Base-by-base conservation (phyloP, 2,888 invertebrate genomes). In the Diadegma fenestrale region DNA sequence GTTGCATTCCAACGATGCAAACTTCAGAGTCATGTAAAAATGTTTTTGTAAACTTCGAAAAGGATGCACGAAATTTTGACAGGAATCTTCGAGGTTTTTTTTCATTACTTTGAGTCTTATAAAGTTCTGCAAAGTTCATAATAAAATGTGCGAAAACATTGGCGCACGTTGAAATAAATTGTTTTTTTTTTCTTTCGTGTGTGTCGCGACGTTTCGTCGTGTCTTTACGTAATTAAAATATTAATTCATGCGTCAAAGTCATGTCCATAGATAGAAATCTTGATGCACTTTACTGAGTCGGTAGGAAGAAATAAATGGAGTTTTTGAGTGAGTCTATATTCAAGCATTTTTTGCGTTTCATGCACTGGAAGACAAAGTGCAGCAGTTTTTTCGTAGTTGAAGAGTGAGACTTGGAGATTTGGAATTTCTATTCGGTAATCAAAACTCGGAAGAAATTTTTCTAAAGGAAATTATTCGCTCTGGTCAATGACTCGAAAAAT, bases 401-500 rank as follows among this genome's bases (percentile, higher is more conserved):
- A 51, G 2, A 51, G 3, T 19, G 8, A n/a, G 19, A 51, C 26
- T 58, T 26, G 0, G 5, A 58, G 3, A 37, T 14, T 58, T 58
- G 54, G n/a, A 26, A 26, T 58, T 58, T 58, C 4, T 3, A 58
- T 58, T 12, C 26, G 2, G 14, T 19, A 1, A 58, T 22, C 1
- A 22, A 14, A 6, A 58, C 14, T 58, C 14, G 12, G 12, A 26
- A 26, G 2, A 26, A 14, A 22, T 22, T 26, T 41, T 17, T 48
- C 48, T 7, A 17, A 48, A 33, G 4, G 10, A 45, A 26, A 30
- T 78, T 22, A 58, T n/a, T 17, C 30, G 30, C 30, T 26, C 43
- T 75, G 45, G 19, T 61, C 81, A 37, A 63, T 43, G 26, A 19
- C 51, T 54, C 54, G 22, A 48, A 72, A 72, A 72, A 72, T 58